Base-by-base conservation (phyloP, 2,888 invertebrate genomes). In the Zygothrica quintamaculata region DNA sequence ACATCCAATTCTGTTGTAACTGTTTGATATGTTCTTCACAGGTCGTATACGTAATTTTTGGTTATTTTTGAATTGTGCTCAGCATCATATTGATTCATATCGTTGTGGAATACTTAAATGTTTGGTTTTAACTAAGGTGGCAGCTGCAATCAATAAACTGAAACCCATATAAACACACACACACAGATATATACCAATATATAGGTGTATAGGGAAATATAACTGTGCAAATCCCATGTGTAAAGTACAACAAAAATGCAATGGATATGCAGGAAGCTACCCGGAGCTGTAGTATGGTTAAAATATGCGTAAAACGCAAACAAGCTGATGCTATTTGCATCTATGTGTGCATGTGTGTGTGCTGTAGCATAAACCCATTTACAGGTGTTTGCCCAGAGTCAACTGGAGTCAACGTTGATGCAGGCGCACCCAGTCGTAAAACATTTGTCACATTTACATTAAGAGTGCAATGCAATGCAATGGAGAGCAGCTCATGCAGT, bases 401-500 rank as follows among this genome's bases (percentile, higher is more conserved):
- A 82, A 77, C 77, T 77, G 58, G 60, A 77, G 70, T 76, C 76
- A 58, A 51, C 74, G 64, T 52, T 58, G 70, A 71, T 84, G 74
- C 71, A 69, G 64, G 51, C 79, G 82, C 87, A 85, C 44, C 66
- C 85, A 87, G 71, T 71, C 74, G 87, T 87, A 81, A 81, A 84
- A 78, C 87, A 82, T 82, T 82, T 87, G 82, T 82, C 87, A 87
- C 87, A 87, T 82, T 82, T 78, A 67, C 82, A 82, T 82, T 82
- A 84, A 82, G 78, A 80, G 18, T 22, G 84, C 71, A 68, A 53
- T 48, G 84, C 71, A 68, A 53, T 48, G 47, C 53, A 62, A 29
- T 42, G 43, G 48, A 47, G 39, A 37, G 37, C 16, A 33, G 16
- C 29, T 22, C 11, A n/a, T n/a, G n/a, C 56, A 26, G 34, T 44